Percentiles rank a stretch among this genome's conserved stretches.
These are phyloP conservation scores for Lypha dubia DNA, from an alignment of 2,888 invertebrate species.

Conservation along the genomic window DNA sequence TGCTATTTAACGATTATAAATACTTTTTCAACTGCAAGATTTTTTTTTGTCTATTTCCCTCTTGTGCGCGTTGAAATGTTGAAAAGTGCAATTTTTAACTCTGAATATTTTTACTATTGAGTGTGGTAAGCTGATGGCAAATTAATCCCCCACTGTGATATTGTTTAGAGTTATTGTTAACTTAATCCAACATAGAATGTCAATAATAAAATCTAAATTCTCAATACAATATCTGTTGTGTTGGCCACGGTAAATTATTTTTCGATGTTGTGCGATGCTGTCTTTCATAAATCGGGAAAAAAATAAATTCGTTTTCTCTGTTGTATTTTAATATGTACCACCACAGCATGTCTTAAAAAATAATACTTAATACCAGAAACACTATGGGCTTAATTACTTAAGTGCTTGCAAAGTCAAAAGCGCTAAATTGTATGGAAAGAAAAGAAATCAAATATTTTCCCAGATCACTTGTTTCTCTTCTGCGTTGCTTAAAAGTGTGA, in stretches of 20 bases:
- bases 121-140: slow-evolving; percentile 35
- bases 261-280: background rate
- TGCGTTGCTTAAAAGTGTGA: too few species aligned
- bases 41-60: background rate
- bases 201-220: slow-evolving; percentile 16
- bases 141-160: slow-evolving; percentile 65
- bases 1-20: slow-evolving; percentile 38
- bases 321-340: slow-evolving; percentile 21
- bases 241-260: background rate
- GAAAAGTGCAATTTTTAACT: slow-evolving; percentile 20
- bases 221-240: background rate
- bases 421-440: background rate
- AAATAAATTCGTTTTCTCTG: slow-evolving; percentile 4
- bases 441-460: background rate
- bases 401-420: background rate
- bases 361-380: slow-evolving; percentile 15
- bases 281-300: background rate
- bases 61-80: background rate
- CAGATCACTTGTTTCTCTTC: background rate
- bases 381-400: slow-evolving; percentile 18
- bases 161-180: slow-evolving; percentile 50
- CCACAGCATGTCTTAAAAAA: slow-evolving; percentile 37
- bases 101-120: slow-evolving; percentile 51
- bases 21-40: slow-evolving; percentile 24
- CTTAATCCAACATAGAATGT: slow-evolving; percentile 48